Evolutionary conservation across 2,797 vertebrate species (phyloP), one percentile per base, ranked within the genome.

Genomic region (Kryptopterus vitreolus): DNA sequence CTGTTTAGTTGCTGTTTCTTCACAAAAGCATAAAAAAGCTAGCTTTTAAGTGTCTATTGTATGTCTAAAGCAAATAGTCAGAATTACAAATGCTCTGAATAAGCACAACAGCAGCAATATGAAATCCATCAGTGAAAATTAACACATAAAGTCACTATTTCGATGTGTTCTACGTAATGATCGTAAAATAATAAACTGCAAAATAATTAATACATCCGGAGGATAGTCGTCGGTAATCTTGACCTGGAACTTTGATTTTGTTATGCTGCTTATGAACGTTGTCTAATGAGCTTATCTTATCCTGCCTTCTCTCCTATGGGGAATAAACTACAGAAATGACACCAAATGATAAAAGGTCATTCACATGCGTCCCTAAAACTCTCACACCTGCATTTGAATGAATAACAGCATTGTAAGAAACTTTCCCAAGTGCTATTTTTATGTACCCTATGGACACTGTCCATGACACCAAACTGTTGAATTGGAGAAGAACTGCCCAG

Each of bases 401-500:
- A 53, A 59, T 26, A 46, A 73, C 57, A 22, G 20, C 9, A 24
- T 73, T 24, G 31, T 58, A 16, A 22, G 2, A 29, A 50, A 53
- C 18, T 43, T n/a, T 59, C 35, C 71, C n/a, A 58, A 58, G 43
- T 43, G 15, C n/a, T 20, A 55, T 35, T 57, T 73, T 72, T 43
- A 43, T 46, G n/a, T 59, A 59, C 53, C n/a, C 58, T 52, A 57
- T 29, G 16, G 26, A 52, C 24, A 48, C 18, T 53, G 22, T 35
- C 29, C 4, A 31, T 71, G 52, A 29, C 35, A 75, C 72, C 72
- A 59, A 75, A 75, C 63, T 76, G 73, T 55, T 18, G 26, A 68
- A 46, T 6, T 46, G 63, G 26, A 58, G 31, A 59, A 59, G 57
- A 31, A 48, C 26, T n/a, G 24, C 62, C 65, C 4, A 38, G 29